Conservation (phyloP, 1,140 invertebrate species). For the Oreohelix idahoensis region DNA sequence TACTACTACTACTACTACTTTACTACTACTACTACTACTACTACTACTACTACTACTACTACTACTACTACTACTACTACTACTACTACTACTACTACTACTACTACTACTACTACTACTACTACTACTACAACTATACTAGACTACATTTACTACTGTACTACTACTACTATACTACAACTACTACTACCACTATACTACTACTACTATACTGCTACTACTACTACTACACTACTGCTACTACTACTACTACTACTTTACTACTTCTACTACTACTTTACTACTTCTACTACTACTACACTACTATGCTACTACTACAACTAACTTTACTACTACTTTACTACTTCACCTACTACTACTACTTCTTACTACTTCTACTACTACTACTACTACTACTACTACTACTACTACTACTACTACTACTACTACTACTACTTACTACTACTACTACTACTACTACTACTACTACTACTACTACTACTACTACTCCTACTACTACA, state of each 20-base stretch:
- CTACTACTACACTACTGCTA: no score
- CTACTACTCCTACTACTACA: no score
- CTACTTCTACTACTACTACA: no score
- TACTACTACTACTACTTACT: conserved; percentile 20
- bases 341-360: neutral
- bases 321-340: neutral
- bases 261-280: no score
- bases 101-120: neutral
- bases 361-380: conserved; percentile 5
- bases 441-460: conserved; percentile 21
- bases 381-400: conserved; percentile 21
- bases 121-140: neutral
- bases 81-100: neutral
- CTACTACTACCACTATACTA: no score
- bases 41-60: conserved; percentile 19
- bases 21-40: conserved; percentile 24
- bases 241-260: no score
- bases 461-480: conserved; percentile 18
- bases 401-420: conserved; percentile 19
- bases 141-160: neutral
- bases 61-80: neutral
- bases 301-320: neutral
- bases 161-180: no score
- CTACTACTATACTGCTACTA: neutral
- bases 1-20: neutral